A percentile compares a stretch with the other conserved stretches of the same genome.
Conservation (phyloP, 1,140 invertebrate genomes). For the Eupeodes corollae region DNA sequence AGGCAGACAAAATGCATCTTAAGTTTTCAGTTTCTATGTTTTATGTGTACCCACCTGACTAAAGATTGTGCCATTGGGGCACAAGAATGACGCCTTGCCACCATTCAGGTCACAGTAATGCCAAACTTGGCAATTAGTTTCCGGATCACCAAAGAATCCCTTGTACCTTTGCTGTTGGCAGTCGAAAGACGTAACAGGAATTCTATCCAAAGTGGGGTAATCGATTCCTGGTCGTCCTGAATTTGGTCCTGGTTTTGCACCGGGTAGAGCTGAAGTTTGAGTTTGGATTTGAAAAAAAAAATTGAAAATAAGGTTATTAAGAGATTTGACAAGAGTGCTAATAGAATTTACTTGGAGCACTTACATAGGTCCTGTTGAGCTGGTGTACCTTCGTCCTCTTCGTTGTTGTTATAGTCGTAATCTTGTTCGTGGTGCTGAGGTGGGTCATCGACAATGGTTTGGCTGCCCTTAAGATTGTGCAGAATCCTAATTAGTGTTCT, state of each 20-base stretch:
- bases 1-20: no score
- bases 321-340: background rate
- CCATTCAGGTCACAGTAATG: conserved; percentile 86
- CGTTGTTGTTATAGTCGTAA: conserved; percentile 20
- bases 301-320: background rate
- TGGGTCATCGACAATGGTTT: conserved; percentile 34
- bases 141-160: conserved; percentile 80
- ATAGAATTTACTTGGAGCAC: conserved; percentile 19
- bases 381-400: background rate
- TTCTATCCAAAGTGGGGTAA: conserved; percentile 64
- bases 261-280: conserved; percentile 1
- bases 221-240: conserved; percentile 69
- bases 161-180: conserved; percentile 79
- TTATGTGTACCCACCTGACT: conserved; percentile 69
- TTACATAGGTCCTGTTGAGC: background rate
- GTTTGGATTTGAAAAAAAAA: background rate
- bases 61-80: conserved; percentile 85
- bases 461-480: conserved; percentile 47
- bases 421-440: conserved; percentile 31
- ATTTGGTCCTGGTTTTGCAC: conserved; percentile 39
- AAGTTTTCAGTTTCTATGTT: no score
- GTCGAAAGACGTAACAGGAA: conserved; percentile 67
- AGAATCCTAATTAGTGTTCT: conserved; percentile 61
- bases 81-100: conserved; percentile 79
- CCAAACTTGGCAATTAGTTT: conserved; percentile 80